Evolutionary conservation across 2,113 vertebrate species (phyloP).

Genomic region (Dromiciops gliroides): DNA sequence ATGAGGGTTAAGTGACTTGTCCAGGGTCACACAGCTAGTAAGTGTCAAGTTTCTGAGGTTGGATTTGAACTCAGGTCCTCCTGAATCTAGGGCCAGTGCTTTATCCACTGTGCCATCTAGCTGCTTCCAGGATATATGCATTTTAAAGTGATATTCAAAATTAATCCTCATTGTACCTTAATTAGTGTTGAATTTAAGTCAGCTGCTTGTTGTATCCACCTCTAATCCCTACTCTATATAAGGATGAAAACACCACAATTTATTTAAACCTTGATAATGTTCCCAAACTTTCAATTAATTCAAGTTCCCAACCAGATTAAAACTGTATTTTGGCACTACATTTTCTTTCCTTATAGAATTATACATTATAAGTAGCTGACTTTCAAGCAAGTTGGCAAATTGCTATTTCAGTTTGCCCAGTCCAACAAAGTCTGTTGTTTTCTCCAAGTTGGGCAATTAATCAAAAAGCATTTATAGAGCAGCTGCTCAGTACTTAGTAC

Average conservation of each 20-base stretch:
- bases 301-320: constrained; percentile 34
- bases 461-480: constrained; percentile 26
- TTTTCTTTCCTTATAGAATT: constrained; percentile 15
- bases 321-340: not conserved
- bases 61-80: too few species aligned
- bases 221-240: not conserved
- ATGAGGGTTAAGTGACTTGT: too few species aligned
- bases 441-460: constrained; percentile 58
- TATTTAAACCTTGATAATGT: not conserved
- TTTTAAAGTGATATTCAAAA: not conserved
- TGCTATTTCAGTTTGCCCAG: constrained; percentile 69
- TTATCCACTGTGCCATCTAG: too few species aligned
- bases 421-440: constrained; percentile 63
- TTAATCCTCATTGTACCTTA: not conserved
- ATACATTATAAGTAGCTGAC: not conserved
- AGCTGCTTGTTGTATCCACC: not conserved
- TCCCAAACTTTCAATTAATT: constrained; percentile 35
- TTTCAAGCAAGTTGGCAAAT: constrained; percentile 45
- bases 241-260: constrained; percentile 9
- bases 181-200: not conserved
- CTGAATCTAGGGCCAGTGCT: too few species aligned
- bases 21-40: too few species aligned
- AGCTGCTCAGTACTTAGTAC: not conserved
- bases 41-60: too few species aligned
- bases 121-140: not conserved